Percentiles rank a stretch among this genome's conserved stretches.
These are phyloP conservation scores for Selenia dentaria DNA, from an alignment of 2,888 invertebrate genomes.

Conservation along the genomic window DNA sequence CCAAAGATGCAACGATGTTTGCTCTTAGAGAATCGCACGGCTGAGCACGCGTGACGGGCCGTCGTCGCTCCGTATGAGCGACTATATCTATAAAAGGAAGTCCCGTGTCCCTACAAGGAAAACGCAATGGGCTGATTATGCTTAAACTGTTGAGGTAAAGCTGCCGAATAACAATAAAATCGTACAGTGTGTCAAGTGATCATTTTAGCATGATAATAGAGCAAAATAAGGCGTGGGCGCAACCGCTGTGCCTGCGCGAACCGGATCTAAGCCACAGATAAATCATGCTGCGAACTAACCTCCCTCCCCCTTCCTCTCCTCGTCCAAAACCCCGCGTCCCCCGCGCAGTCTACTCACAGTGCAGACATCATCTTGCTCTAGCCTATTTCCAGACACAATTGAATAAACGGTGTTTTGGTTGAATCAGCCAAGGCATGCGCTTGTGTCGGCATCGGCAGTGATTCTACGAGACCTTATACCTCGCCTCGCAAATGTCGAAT, in stretches of 20 bases:
- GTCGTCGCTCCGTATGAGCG: too few species aligned
- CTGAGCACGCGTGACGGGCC: too few species aligned
- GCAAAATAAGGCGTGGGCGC: conserved; percentile 74
- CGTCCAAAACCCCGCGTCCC: conserved; percentile 23
- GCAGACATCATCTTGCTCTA: conserved; percentile 34
- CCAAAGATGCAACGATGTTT: too few species aligned
- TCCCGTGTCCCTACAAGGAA: too few species aligned
- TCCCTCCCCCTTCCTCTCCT: conserved; percentile 39
- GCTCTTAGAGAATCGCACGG: too few species aligned
- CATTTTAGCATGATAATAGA: conserved; percentile 73
- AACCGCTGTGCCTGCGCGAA: conserved; percentile 57
- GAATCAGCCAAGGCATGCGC: conserved; percentile 27
- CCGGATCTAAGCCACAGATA: conserved; percentile 78
- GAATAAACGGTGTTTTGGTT: conserved; percentile 33
- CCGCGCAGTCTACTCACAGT: conserved; percentile 28
- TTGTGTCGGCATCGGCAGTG: conserved; percentile 12
- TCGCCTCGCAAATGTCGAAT: too few species aligned
- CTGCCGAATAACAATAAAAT: conserved; percentile 45
- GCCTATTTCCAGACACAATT: conserved; percentile 34
- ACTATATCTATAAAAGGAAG: too few species aligned
- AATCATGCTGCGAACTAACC: conserved; percentile 64
- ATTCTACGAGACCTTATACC: conserved; percentile 18
- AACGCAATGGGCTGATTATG: too few species aligned
- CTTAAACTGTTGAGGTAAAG: conserved; percentile 2
- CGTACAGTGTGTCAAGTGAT: conserved; percentile 60